A percentile compares a stretch with the other conserved stretches of the same genome.
phyloP scores from a whole-genome alignment of 2,888 invertebrate species.

The Aspidiotus rigidus region DNA sequence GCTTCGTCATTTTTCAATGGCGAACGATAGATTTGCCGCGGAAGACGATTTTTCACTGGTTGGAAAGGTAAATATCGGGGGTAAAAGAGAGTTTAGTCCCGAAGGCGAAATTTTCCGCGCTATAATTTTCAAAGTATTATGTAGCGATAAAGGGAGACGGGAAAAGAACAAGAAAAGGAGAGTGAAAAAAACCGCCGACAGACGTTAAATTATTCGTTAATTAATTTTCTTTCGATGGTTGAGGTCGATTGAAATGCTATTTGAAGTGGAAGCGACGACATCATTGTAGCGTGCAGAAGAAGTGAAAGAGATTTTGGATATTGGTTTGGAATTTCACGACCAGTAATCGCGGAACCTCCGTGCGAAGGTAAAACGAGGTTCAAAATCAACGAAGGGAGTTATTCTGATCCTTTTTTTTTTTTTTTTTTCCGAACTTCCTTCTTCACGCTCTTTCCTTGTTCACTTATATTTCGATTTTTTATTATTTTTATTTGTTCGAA shows the following conservation, averaged over 20 bases:
- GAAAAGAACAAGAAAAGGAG: not conserved
- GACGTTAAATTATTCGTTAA: conserved; percentile 28
- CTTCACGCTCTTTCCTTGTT: not conserved
- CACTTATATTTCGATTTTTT: not conserved
- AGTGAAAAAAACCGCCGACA: conserved; percentile 1
- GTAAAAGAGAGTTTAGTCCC: not conserved
- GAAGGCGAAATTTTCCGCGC: not conserved
- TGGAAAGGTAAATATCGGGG: too few relatives aligned
- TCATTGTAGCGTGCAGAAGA: not conserved
- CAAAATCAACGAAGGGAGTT: not conserved
- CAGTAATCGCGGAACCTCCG: not conserved
- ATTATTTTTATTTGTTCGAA: too few relatives aligned
- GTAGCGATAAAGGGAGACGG: not conserved
- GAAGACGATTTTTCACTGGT: too few relatives aligned
- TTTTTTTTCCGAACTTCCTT: not conserved
- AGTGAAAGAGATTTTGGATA: not conserved
- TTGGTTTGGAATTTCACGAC: conserved; percentile 1
- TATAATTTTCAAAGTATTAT: not conserved
- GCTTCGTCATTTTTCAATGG: too few relatives aligned
- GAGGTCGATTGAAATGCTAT: conserved; percentile 11
- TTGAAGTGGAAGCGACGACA: not conserved
- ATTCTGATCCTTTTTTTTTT: conserved; percentile 1
- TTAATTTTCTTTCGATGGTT: conserved; percentile 27
- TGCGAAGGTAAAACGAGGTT: not conserved
- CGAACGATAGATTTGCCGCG: too few relatives aligned